A percentile compares a stretch with the other conserved stretches of the same genome.
Evolutionary conservation across 2,113 vertebrate genomes (phyloP).

Genomic region (Bubo scandiacus): DNA sequence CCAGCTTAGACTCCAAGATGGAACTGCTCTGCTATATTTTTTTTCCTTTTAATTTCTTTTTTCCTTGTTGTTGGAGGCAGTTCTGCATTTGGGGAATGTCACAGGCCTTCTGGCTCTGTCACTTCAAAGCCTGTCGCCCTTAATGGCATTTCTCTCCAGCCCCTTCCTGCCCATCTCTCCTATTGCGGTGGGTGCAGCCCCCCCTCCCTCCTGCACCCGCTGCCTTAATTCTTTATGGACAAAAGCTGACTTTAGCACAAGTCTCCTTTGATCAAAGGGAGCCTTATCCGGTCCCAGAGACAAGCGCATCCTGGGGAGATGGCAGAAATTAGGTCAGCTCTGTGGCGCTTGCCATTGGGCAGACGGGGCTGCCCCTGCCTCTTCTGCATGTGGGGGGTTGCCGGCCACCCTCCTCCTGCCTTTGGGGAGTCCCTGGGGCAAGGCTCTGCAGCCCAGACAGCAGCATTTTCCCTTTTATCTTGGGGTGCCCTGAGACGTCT

Average conservation of each 20-base stretch:
- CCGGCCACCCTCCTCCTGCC: rapidly evolving
- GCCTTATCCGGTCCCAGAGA: background rate
- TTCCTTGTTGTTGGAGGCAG: rapidly evolving
- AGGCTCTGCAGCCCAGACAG: background rate
- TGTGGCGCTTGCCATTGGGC: rapidly evolving
- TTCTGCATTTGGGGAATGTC: background rate
- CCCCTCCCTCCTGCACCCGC: rapidly evolving
- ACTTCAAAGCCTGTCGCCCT: background rate
- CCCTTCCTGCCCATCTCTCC: background rate
- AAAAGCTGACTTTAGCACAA: background rate
- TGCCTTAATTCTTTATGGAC: background rate
- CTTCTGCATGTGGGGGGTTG: background rate
- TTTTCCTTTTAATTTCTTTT: background rate
- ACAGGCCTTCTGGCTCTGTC: background rate
- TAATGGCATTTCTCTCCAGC: background rate
- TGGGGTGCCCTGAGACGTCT: background rate
- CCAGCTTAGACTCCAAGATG: background rate
- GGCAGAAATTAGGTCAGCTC: background rate
- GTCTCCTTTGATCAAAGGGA: constrained; percentile 8
- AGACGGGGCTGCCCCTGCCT: rapidly evolving
- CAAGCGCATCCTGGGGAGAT: background rate
- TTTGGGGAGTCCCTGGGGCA: rapidly evolving
- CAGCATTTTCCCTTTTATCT: background rate
- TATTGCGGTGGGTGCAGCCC: rapidly evolving
- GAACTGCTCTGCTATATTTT: background rate